Evolutionary conservation across 2,888 invertebrate species (phyloP), one percentile per base, ranked within the genome.

Genomic region (Celastrina argiolus): DNA sequence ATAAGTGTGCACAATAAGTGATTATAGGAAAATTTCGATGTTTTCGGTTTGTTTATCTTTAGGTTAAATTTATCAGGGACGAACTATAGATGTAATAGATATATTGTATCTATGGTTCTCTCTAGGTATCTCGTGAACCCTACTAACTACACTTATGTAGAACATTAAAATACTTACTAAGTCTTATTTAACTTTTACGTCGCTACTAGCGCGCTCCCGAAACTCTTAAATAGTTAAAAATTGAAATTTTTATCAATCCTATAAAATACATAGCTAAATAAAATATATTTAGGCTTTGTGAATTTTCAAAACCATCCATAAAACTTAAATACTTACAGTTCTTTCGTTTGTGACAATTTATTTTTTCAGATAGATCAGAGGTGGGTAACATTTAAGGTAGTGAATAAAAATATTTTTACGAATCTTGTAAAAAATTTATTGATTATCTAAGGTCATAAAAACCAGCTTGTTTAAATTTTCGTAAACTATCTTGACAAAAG

Each of bases 391-490:
- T 51, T 51, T 51, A 51, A 51, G 51, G 12, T 26, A 2, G 0
- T 10, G 51, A 51, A 26, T 45, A 18, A 51, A 51, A 51, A 51
- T 51, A 26, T 26, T 51, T 12, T 10, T 51, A 26, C 51, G 51
- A 51, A 51, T 26, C 51, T 26, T 61, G 10, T 61, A 64, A 34
- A 59, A 67, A 56, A 56, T 14, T 41, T 64, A 64, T 51, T 36
- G 66, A 66, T 14, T 64, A 51, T 63, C n/a, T 18, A 65, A 28
- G 66, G 12, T 58, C 28, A 58, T 58, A 16, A 12, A 12, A 51
- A 51, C 51, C 51, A 51, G 51, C 51, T 22, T 26, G 12, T 51
- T 51, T 51, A 26, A 22, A 26, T 22, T 51, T 51, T 18, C 12
- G 22, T 4, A 4, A 51, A 22, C 22, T 4, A 51, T 51, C 22